Evolutionary conservation across 1,140 invertebrate species (phyloP).

Genomic region (Bombus difficillimus): DNA sequence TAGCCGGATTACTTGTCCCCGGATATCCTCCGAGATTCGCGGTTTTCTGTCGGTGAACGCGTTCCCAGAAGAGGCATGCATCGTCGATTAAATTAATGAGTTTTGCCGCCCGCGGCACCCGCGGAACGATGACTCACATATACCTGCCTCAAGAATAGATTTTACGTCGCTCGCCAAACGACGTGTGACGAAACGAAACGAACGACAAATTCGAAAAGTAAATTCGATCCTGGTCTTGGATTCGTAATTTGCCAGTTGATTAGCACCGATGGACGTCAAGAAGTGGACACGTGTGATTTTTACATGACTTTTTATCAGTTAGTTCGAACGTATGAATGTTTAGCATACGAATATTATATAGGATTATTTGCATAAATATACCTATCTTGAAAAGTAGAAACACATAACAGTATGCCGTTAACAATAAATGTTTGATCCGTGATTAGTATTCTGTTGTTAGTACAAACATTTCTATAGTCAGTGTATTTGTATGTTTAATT

Average conservation of each 20-base stretch:
- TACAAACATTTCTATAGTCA: not conserved
- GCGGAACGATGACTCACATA: too few relatives aligned
- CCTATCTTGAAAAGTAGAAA: not conserved
- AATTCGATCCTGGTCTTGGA: not conserved
- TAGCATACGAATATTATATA: not conserved
- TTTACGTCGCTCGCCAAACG: not conserved
- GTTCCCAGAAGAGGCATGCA: not conserved
- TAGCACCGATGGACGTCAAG: not conserved
- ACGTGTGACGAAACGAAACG: not conserved
- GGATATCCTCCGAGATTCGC: not conserved
- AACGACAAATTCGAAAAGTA: not conserved
- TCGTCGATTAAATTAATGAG: conserved; percentile 13
- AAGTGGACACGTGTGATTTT: not conserved
- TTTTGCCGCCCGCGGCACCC: not conserved
- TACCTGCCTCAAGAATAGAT: not conserved
- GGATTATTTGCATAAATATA: not conserved
- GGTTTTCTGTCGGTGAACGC: not conserved
- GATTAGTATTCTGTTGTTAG: not conserved
- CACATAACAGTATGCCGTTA: not conserved
- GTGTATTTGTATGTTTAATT: not conserved
- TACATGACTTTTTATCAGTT: not conserved
- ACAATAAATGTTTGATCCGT: not conserved
- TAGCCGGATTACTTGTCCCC: not conserved
- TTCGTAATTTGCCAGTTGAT: not conserved
- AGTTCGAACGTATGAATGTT: not conserved